phyloP scores from a whole-genome alignment of 2,797 vertebrate genomes.

The Thamnophis elegans region DNA sequence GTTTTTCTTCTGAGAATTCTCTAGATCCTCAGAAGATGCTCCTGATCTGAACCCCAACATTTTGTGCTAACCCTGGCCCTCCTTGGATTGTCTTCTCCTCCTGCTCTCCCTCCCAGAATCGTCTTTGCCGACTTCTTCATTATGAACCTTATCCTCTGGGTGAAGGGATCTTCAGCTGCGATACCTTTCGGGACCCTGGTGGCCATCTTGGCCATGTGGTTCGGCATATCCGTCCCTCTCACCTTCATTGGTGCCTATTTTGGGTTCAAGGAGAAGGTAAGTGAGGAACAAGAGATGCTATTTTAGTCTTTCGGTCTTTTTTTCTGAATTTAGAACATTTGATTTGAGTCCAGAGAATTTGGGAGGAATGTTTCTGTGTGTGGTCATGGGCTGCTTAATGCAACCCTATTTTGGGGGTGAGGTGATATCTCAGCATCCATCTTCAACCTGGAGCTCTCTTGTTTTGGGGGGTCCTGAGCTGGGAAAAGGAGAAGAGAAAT shows the following conservation, averaged over 20 bases:
- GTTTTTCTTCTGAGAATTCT: neutral
- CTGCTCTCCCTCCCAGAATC: slow-evolving; percentile 74
- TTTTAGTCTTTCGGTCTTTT: neutral
- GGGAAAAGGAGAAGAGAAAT: neutral
- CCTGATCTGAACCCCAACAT: too few species aligned
- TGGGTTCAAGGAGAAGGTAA: slow-evolving; percentile 88
- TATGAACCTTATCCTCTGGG: slow-evolving; percentile 94
- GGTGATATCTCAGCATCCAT: neutral
- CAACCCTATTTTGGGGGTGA: neutral
- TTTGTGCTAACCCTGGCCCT: neutral
- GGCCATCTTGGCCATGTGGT: slow-evolving; percentile 87
- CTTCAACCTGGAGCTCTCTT: neutral
- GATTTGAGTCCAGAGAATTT: neutral
- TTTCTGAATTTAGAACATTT: neutral
- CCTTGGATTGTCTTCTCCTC: neutral
- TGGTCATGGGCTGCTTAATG: neutral
- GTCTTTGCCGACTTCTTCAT: slow-evolving; percentile 91
- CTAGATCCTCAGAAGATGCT: neutral
- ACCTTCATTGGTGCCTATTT: slow-evolving; percentile 88
- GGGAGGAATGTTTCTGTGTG: neutral
- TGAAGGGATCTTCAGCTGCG: slow-evolving; percentile 86
- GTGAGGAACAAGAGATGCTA: slow-evolving; percentile 34
- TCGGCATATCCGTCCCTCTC: slow-evolving; percentile 88
- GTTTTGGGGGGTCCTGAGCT: neutral
- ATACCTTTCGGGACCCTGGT: slow-evolving; percentile 87